phyloP scores from a whole-genome alignment of 1,140 invertebrate species.

The Hylyphantes graminicola region DNA sequence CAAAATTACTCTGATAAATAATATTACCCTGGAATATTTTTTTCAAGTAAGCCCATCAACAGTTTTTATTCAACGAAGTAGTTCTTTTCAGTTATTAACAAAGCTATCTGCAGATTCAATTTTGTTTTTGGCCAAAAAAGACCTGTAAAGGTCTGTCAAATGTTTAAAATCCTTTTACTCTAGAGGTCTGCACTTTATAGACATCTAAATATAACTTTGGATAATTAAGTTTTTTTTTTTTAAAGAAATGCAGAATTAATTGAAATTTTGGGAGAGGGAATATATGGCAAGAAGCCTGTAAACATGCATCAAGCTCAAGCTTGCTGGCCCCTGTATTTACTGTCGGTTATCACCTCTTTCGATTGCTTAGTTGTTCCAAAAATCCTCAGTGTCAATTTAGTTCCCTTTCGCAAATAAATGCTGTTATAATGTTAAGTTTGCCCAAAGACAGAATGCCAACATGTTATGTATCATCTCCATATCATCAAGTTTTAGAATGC shows the following conservation, averaged over 20 bases:
- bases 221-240: neutral
- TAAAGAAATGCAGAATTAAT: neutral
- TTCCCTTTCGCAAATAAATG: neutral
- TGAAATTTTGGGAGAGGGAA: neutral
- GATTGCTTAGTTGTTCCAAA: too few species aligned
- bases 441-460: slow-evolving; percentile 52
- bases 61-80: too few species aligned
- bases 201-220: neutral
- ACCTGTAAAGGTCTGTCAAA: too few species aligned
- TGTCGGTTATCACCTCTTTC: too few species aligned
- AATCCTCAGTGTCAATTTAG: neutral
- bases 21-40: too few species aligned
- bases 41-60: too few species aligned
- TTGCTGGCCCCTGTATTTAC: slow-evolving; percentile 47
- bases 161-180: neutral
- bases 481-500: neutral
- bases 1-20: too few species aligned
- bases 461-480: slow-evolving; percentile 1
- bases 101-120: too few species aligned
- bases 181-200: neutral
- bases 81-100: too few species aligned
- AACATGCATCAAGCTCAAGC: slow-evolving; percentile 60
- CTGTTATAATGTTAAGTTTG: slow-evolving; percentile 17
- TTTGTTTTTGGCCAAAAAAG: too few species aligned
- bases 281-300: slow-evolving; percentile 51